A percentile compares a stretch with the other conserved stretches of the same genome.
phyloP scores from a whole-genome alignment of 2,888 invertebrate species.

The Argyresthia goedartella region DNA sequence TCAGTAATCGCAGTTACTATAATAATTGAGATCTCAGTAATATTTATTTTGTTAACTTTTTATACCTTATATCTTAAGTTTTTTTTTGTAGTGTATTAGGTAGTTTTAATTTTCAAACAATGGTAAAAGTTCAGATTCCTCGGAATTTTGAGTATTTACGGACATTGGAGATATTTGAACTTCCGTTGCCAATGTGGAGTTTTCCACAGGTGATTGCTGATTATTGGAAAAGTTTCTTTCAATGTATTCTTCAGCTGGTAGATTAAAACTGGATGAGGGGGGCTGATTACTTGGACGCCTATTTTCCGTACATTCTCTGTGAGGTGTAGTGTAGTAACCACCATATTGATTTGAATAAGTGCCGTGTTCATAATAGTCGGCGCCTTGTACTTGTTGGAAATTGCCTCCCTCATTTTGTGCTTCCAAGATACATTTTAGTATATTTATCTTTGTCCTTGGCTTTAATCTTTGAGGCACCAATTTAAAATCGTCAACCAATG shows the following conservation, averaged over 20 bases:
- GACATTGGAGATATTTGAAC: slow-evolving; percentile 8
- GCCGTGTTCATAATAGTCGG: slow-evolving; percentile 8
- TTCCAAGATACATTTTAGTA: slow-evolving; percentile 12
- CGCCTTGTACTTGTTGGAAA: not conserved
- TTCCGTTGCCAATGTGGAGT: slow-evolving; percentile 7
- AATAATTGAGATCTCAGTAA: slow-evolving; percentile 10
- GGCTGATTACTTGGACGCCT: slow-evolving; percentile 10
- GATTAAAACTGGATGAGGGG: slow-evolving; percentile 9
- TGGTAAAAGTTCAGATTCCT: slow-evolving; percentile 9
- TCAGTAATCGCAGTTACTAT: slow-evolving; percentile 9
- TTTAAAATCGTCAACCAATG: slow-evolving; percentile 10
- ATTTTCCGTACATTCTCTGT: slow-evolving; percentile 11
- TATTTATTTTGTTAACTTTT: slow-evolving; percentile 10
- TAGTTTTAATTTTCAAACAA: slow-evolving; percentile 7
- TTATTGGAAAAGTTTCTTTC: slow-evolving; percentile 10
- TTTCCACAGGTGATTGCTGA: slow-evolving; percentile 11
- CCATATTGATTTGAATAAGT: slow-evolving; percentile 10
- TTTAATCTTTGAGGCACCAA: slow-evolving; percentile 9
- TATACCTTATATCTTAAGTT: slow-evolving; percentile 9
- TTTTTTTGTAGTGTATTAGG: slow-evolving; percentile 8
- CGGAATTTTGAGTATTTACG: slow-evolving; percentile 7
- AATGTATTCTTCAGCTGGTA: slow-evolving; percentile 11
- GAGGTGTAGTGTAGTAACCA: slow-evolving; percentile 10
- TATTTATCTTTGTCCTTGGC: slow-evolving; percentile 10
- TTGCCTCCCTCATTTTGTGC: slow-evolving; percentile 9